phyloP scores from a whole-genome alignment of 2,888 invertebrate genomes.

The Andrena praecox region DNA sequence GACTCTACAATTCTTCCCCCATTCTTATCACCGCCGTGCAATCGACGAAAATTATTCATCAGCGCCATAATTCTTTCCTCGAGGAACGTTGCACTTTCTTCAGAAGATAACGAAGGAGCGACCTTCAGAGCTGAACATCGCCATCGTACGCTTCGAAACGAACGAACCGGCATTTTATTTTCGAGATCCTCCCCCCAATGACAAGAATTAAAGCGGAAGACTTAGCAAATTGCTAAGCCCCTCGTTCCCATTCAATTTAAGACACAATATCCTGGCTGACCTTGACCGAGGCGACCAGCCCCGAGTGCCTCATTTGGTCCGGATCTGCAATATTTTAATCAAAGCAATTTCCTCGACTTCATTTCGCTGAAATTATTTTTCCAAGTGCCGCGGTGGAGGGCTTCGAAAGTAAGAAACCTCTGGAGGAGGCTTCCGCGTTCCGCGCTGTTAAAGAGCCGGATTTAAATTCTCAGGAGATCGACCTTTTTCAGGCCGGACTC shows the following conservation, averaged over 20 bases:
- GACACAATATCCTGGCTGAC: constrained; percentile 35
- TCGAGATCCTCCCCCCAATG: not conserved
- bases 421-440: constrained; percentile 32
- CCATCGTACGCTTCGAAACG: not conserved
- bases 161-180: not conserved
- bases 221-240: constrained; percentile 19
- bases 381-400: constrained; percentile 43
- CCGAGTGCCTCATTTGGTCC: not conserved
- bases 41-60: too few species aligned
- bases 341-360: constrained; percentile 66
- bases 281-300: constrained; percentile 18
- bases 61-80: not conserved
- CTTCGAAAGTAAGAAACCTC: constrained; percentile 33
- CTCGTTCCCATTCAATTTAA: constrained; percentile 35
- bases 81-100: not conserved
- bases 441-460: constrained; percentile 22
- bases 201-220: constrained; percentile 18
- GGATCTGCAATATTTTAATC: constrained; percentile 71
- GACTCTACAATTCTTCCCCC: too few species aligned
- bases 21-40: too few species aligned
- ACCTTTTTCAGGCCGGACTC: not conserved
- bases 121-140: not conserved
- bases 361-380: constrained; percentile 56
- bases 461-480: constrained; percentile 51
- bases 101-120: not conserved